A percentile compares a stretch with the other conserved stretches of the same genome.
phyloP scores from a whole-genome alignment of 2,113 vertebrate genomes.

The Hydrochoerus hydrochaeris region DNA sequence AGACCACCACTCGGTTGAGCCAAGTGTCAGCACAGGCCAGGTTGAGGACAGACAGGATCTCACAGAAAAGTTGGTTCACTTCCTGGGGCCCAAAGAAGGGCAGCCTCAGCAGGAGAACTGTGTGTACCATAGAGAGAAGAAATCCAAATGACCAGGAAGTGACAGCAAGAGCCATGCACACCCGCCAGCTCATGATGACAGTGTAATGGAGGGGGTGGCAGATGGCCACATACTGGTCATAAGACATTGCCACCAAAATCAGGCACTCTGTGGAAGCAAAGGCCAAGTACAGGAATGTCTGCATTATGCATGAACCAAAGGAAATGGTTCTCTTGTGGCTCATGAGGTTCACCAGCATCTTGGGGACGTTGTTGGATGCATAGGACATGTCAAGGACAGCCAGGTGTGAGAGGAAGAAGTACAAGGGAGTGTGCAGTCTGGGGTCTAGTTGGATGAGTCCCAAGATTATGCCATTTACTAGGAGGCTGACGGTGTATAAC shows the following conservation, averaged over 20 bases:
- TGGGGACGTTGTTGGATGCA: slow-evolving; percentile 68
- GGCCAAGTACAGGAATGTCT: neutral
- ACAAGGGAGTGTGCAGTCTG: slow-evolving; percentile 62
- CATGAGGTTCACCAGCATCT: slow-evolving; percentile 34
- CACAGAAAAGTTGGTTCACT: slow-evolving; percentile 79
- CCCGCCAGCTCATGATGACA: slow-evolving; percentile 57
- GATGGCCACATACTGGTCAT: slow-evolving; percentile 69
- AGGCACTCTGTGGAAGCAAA: neutral
- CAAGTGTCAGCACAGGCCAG: slow-evolving; percentile 74
- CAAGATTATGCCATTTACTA: slow-evolving; percentile 63
- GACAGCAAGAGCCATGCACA: neutral
- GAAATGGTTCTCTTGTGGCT: neutral
- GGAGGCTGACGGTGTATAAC: slow-evolving; percentile 21
- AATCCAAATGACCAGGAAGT: slow-evolving; percentile 69
- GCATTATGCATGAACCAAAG: neutral
- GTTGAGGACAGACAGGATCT: slow-evolving; percentile 77
- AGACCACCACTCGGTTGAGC: slow-evolving; percentile 59
- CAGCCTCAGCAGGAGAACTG: slow-evolving; percentile 57
- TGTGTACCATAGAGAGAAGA: slow-evolving; percentile 51
- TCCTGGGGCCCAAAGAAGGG: slow-evolving; percentile 71
- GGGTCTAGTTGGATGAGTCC: slow-evolving; percentile 44
- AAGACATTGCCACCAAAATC: slow-evolving; percentile 45
- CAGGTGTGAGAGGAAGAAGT: slow-evolving; percentile 70
- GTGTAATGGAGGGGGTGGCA: slow-evolving; percentile 65
- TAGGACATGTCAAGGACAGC: slow-evolving; percentile 66